Base-by-base conservation (phyloP, 2,113 vertebrate genomes). In the Oreochromis tanganicae region DNA sequence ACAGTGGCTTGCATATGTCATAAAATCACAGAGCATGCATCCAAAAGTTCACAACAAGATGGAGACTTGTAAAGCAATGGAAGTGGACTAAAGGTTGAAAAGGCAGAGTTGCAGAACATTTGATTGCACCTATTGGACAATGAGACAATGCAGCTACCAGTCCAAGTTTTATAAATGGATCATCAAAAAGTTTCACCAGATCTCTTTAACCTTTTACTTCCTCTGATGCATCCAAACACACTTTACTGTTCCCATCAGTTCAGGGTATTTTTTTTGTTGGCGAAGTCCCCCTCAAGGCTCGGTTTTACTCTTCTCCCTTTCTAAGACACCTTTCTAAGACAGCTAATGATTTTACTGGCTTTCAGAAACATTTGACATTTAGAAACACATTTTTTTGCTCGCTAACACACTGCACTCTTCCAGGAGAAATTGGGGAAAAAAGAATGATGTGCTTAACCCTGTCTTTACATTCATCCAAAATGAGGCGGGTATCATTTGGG, bases 331-430 rank as follows among this genome's bases (percentile, higher is more conserved):
- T 8, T 36, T 8, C 6, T 38, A 66, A 57, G 73, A 90, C 87
- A 86, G 83, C 87, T 52, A 13, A 52, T 55, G 24, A 61, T 81
- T 66, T 46, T 71, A 82, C 41, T 8, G 80, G 87, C 66, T 87
- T 85, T 52, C 75, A 85, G 82, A 83, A 81, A 79, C 68, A 89
- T 75, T 88, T 95, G 94, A 94, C 94, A 95, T 96, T 95, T 95
- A 88, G 85, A 89, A 91, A 91, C 41, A 87, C 16, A 32, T 50
- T 32, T 78, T 24, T 78, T 78, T 78, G 73, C 6, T 78, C 73
- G 7, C 17, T 78, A 78, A 78, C 43, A 52, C 10, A 87, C 71
- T 57, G 14, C 5, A 38, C 19, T 86, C 43, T 27, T 88, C 57
- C 9, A 8, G 86, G 66, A 89, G 82, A 80, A 88, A 92, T 89